These are phyloP conservation scores for Eupithecia pulchellata DNA, from an alignment of 2,888 invertebrate species.

Conservation along the genomic window DNA sequence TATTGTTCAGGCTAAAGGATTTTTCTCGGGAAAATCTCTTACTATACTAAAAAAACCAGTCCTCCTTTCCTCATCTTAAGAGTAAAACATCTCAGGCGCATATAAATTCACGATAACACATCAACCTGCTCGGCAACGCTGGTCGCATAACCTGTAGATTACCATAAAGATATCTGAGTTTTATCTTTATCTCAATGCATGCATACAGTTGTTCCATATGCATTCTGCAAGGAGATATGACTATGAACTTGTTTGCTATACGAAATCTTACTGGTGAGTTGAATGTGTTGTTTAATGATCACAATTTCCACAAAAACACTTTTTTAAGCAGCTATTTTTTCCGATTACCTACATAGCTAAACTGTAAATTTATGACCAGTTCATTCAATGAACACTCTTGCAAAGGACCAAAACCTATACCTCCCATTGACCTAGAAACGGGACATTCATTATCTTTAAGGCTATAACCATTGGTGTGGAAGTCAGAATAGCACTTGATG, in stretches of 20 bases:
- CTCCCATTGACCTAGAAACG: too few species aligned
- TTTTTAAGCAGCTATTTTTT: not conserved
- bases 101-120: constrained; percentile 41
- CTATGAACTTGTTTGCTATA: constrained; percentile 18
- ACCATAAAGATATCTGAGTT: constrained; percentile 48
- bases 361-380: too few species aligned
- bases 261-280: not conserved
- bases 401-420: too few species aligned
- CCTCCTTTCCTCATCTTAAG: constrained; percentile 30
- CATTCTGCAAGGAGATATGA: constrained; percentile 44
- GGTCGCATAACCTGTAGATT: constrained; percentile 42
- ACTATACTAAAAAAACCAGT: not conserved
- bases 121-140: constrained; percentile 32
- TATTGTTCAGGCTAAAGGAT: not conserved
- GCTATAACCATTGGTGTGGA: too few species aligned
- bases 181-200: constrained; percentile 46
- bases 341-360: too few species aligned
- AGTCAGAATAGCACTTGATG: too few species aligned
- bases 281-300: not conserved
- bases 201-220: constrained; percentile 41
- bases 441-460: too few species aligned
- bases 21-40: not conserved
- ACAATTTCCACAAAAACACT: not conserved
- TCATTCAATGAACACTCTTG: too few species aligned
- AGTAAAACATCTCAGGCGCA: constrained; percentile 33